Evolutionary conservation across 2,888 invertebrate genomes (phyloP), one percentile per base, ranked within the genome.

Genomic region (Keiferia lycopersicella): DNA sequence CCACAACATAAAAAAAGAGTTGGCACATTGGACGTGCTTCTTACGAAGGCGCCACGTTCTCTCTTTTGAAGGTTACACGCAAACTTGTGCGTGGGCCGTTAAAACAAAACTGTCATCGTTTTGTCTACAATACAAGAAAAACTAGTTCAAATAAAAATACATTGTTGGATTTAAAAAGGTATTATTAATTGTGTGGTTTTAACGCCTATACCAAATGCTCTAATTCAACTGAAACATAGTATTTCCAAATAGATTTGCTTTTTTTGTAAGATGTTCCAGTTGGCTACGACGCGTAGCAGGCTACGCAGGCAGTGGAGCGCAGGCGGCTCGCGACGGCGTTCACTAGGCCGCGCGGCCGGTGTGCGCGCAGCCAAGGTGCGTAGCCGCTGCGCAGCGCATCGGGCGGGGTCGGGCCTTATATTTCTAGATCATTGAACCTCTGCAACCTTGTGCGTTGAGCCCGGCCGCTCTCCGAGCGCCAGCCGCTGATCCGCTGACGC

Each of bases 371-470:
- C 74, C 69, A 72, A 76, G 71, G 75, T 77, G 80, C 80, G 80
- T 79, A 84, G 82, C 81, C 79, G 82, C 76, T 34, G 56, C 56
- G 30, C 56, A n/a, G 16, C 56, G 56, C 56, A 34, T 75, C 82
- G 86, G 87, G 90, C 82, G 86, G 87, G 90, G 88, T 89, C 89
- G 87, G 82, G 82, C 86, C 80, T 89, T 83, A 84, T 89, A 88
- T 90, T 90, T 90, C 88, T 91, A 90, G 91, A 91, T 88, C 91
- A 90, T 90, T 91, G 91, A 91, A 91, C 91, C 88, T 89, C 84
- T 83, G 86, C 91, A 91, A 91, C 91, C 91, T 91, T 91, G 91
- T 89, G 85, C 84, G 83, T 91, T 91, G 91, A 90, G 88, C 74
- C 82, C 86, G 85, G 78, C 90, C 91, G 87, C 88, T 89, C 90